These are phyloP conservation scores for Conchocele bisecta DNA, from an alignment of 2,888 invertebrate species.

Conservation along the genomic window DNA sequence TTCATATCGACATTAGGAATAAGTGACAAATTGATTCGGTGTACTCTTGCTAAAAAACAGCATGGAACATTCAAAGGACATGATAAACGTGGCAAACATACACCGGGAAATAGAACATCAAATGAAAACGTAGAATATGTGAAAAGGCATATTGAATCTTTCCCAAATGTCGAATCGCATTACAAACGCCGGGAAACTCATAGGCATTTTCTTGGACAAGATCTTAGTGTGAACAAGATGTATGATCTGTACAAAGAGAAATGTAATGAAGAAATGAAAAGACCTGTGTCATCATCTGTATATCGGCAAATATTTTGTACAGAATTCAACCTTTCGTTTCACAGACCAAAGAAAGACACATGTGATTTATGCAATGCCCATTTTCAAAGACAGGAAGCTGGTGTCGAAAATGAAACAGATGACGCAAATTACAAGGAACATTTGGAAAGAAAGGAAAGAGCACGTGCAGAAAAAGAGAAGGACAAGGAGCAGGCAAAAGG, in stretches of 20 bases:
- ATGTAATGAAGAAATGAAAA: constrained; percentile 17
- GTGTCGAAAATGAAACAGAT: background rate
- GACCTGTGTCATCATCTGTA: constrained; percentile 28
- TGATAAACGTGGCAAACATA: too few species aligned
- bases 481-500: constrained; percentile 26
- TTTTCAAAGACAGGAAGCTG: constrained; percentile 19
- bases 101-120: too few species aligned
- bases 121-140: background rate
- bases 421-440: constrained; percentile 7
- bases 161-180: constrained; percentile 35
- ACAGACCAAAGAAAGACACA: constrained; percentile 48
- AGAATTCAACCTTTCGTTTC: constrained; percentile 51
- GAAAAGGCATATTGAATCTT: constrained; percentile 31
- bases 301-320: constrained; percentile 48
- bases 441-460: constrained; percentile 24
- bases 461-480: constrained; percentile 34
- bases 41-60: too few species aligned
- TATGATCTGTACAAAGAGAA: constrained; percentile 16
- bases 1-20: too few species aligned
- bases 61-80: too few species aligned
- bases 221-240: constrained; percentile 28
- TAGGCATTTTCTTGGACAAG: constrained; percentile 16
- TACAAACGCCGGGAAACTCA: constrained; percentile 19
- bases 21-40: too few species aligned
- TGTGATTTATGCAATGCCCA: constrained; percentile 41